A percentile compares a stretch with the other conserved stretches of the same genome.
Conservation (phyloP, 2,113 vertebrate species). For the Uropsilus gracilis region DNA sequence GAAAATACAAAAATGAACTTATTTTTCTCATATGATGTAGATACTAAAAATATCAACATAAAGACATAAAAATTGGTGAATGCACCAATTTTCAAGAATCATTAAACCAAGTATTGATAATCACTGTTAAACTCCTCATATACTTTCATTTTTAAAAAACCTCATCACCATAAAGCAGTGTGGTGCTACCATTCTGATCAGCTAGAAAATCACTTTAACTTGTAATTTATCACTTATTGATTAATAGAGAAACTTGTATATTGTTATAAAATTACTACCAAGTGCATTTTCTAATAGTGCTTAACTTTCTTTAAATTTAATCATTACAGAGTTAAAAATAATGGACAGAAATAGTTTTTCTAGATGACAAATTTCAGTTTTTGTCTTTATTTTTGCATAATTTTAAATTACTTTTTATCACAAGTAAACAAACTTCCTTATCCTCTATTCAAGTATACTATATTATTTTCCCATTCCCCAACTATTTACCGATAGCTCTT, state of each 20-base stretch:
- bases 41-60: background rate
- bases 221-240: background rate
- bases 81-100: background rate
- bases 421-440: background rate
- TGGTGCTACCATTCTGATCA: background rate
- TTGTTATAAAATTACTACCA: background rate
- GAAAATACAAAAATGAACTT: background rate
- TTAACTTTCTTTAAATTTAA: background rate
- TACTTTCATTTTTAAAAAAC: background rate
- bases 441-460: background rate
- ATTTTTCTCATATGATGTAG: background rate
- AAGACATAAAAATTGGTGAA: background rate
- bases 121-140: background rate
- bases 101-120: background rate
- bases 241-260: background rate
- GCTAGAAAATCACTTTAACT: background rate
- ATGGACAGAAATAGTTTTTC: background rate
- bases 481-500: background rate
- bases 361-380: background rate
- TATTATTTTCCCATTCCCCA: background rate
- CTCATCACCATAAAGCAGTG: background rate
- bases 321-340: background rate
- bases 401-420: background rate
- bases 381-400: conserved; percentile 1
- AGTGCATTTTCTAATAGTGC: background rate